Evolutionary conservation across 2,888 invertebrate genomes (phyloP).

Genomic region (Prosapia bicincta): DNA sequence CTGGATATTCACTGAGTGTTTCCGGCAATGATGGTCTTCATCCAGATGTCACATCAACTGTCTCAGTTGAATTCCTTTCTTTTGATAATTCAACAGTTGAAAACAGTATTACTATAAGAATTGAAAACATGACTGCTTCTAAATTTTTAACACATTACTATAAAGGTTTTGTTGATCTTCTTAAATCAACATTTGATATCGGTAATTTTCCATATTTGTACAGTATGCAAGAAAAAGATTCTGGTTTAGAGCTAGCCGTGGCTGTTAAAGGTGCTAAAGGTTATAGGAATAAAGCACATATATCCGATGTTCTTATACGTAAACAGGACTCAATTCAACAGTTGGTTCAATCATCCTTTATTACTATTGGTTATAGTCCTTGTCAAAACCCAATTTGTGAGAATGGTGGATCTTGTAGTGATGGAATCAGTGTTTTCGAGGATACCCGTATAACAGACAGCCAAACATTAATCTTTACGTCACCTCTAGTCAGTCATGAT

Average conservation of each 20-base stretch:
- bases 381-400: constrained; percentile 70
- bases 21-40: constrained; percentile 89
- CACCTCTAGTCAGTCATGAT: constrained; percentile 74
- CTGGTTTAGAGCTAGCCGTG: constrained; percentile 66
- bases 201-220: constrained; percentile 66
- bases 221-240: constrained; percentile 65
- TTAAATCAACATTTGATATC: constrained; percentile 63
- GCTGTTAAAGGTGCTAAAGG: constrained; percentile 57
- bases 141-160: constrained; percentile 76
- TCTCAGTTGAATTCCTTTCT: constrained; percentile 75
- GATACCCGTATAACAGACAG: constrained; percentile 76
- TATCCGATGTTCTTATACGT: constrained; percentile 60
- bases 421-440: constrained; percentile 64
- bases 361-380: constrained; percentile 73
- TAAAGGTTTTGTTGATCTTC: constrained; percentile 64
- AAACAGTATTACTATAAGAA: constrained; percentile 73
- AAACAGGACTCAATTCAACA: constrained; percentile 63
- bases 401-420: constrained; percentile 74
- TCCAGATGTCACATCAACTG: constrained; percentile 79
- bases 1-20: constrained; percentile 73
- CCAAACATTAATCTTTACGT: constrained; percentile 75
- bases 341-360: constrained; percentile 57
- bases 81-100: constrained; percentile 80
- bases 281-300: constrained; percentile 61
- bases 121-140: constrained; percentile 68